phyloP scores from a whole-genome alignment of 2,888 invertebrate species.

The Cylloceria caligata region DNA sequence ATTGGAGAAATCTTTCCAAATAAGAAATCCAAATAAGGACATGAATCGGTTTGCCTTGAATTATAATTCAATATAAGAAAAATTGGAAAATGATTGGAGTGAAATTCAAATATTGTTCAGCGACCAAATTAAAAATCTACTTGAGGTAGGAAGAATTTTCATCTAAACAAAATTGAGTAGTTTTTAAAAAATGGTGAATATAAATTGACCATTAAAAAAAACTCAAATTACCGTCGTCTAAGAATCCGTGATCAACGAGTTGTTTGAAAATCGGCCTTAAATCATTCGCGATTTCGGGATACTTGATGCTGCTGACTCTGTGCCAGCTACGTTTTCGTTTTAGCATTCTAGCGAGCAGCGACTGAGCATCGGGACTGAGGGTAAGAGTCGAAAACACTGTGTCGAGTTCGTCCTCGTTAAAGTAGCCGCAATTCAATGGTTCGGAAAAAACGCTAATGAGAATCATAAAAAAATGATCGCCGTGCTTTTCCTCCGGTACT shows the following conservation, averaged over 20 bases:
- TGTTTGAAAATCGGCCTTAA: conserved; percentile 68
- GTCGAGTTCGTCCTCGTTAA: conserved; percentile 75
- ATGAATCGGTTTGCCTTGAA: too few relatives aligned
- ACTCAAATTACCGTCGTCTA: conserved; percentile 39
- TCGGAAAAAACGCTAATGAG: conserved; percentile 76
- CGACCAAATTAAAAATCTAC: too few relatives aligned
- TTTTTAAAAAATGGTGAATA: not conserved
- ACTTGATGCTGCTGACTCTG: conserved; percentile 71
- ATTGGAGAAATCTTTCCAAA: too few relatives aligned
- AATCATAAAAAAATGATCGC: conserved; percentile 72
- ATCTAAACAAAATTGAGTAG: too few relatives aligned
- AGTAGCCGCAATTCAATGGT: conserved; percentile 80
- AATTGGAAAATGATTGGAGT: too few relatives aligned
- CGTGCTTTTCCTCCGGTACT: conserved; percentile 71
- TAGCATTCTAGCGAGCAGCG: conserved; percentile 76
- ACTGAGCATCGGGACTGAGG: conserved; percentile 74
- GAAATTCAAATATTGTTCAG: too few relatives aligned
- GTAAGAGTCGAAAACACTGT: conserved; percentile 74
- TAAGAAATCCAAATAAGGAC: too few relatives aligned
- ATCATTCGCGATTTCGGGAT: conserved; percentile 71
- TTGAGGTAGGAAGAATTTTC: too few relatives aligned
- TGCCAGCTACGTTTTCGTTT: conserved; percentile 77
- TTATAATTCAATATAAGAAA: too few relatives aligned
- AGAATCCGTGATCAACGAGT: conserved; percentile 49
- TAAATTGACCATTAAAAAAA: conserved; percentile 13